Evolutionary conservation across 2,113 vertebrate species (phyloP), one percentile per base, ranked within the genome.

Genomic region (Manacus vitellinus): DNA sequence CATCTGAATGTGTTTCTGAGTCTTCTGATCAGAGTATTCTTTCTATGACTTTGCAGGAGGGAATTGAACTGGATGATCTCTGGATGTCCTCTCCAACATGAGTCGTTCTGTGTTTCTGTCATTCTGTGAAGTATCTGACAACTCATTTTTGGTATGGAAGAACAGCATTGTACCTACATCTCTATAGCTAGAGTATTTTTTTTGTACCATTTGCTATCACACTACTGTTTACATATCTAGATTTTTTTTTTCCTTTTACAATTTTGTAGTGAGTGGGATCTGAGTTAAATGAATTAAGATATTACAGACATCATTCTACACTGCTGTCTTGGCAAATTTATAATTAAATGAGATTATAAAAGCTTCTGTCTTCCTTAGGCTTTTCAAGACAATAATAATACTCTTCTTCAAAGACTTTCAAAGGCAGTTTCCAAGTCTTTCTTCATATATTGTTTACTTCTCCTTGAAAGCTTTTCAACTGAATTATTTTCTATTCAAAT

Each of bases 391-490:
- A 94, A 85, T 9, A 70, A 46, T 88, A 79, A 25, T 68, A 78
- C 12, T 65, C 43, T 55, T 79, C 55, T 95, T 96, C 67, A 94
- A 96, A 94, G 80, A 85, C 37, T 68, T 97, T 82, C 39, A 94
- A 94, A 96, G 35, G 22, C 56, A 66, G 30, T 82, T 84, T 92
- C 43, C 11, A 65, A 79, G 49, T 51, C 88, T 92, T 95, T 91
- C 71, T 94, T 92, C 55, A 44, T 78, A 68, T 94, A 92, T 93
- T 95, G 74, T 96, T 90, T 96, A 94, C 51, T 94, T 80, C 56
- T 52, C 23, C 78, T 95, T 91, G 63, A 95, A 97, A 95, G 24
- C 7, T 72, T 70, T 92, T 71, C 74, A 93, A 94, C 41, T 72
- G 52, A 44, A 63, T 84, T 92, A 86, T 89, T 93, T 96, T 91